phyloP scores from a whole-genome alignment of 2,888 invertebrate genomes.

The Stratiomys singularior region DNA sequence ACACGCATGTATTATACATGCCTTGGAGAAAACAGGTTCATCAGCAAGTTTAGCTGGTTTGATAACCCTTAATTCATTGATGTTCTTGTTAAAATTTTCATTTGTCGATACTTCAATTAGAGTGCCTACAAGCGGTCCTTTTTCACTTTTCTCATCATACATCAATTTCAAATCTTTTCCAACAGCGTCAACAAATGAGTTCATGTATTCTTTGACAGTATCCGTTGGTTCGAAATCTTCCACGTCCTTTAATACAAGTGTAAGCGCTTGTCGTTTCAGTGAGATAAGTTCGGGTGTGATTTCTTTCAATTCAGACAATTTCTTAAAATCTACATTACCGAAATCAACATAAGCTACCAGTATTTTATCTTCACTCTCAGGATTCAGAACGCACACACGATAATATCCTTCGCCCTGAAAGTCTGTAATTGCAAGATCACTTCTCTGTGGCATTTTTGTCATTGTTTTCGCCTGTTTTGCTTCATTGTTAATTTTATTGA shows the following conservation, averaged over 20 bases:
- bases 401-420: conserved; percentile 54
- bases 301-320: conserved; percentile 56
- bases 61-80: conserved; percentile 56
- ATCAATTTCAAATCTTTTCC: conserved; percentile 56
- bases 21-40: conserved; percentile 55
- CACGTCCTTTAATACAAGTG: conserved; percentile 59
- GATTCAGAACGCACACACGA: conserved; percentile 60
- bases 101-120: conserved; percentile 57
- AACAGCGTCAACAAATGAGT: conserved; percentile 53
- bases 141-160: conserved; percentile 54
- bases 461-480: conserved; percentile 55
- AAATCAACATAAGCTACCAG: conserved; percentile 60
- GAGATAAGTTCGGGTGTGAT: conserved; percentile 55
- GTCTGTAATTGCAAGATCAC: conserved; percentile 59
- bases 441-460: conserved; percentile 56
- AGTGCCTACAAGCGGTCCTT: conserved; percentile 53
- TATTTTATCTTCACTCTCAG: conserved; percentile 56
- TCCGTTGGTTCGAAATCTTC: conserved; percentile 57
- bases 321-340: conserved; percentile 59
- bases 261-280: conserved; percentile 57
- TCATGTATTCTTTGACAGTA: conserved; percentile 57
- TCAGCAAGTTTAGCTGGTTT: conserved; percentile 54
- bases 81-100: conserved; percentile 58
- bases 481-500: conserved; percentile 54
- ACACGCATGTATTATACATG: conserved; percentile 49